Base-by-base conservation (phyloP, 2,113 vertebrate genomes). In the Urocolius indicus region DNA sequence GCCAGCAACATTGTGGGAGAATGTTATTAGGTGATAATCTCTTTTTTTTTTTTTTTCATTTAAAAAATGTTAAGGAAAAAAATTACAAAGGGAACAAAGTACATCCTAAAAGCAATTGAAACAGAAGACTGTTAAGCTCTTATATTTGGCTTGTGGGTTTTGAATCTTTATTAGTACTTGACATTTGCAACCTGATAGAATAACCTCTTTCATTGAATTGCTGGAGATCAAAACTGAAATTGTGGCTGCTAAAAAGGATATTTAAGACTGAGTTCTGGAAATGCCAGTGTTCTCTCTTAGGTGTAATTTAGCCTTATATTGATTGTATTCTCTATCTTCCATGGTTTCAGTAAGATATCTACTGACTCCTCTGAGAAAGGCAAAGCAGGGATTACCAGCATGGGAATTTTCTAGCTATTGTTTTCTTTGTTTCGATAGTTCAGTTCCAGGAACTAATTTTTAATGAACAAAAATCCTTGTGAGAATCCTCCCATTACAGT, bases 11-110 rank as follows among this genome's bases (percentile, higher is more conserved):
- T 41, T 3, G 3, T 62, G 75, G 78, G 84, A 93, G 7, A 26
- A 32, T 90, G 62, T 83, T 93, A 88, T 79, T 86, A 80, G 43
- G 58, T 83, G 51, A 52, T 89, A 84, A 87, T 87, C 45, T 68
- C 29, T 11, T 26, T 45, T 46, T 14, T 20, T 22, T 16, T 7
- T 27, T 52, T 54, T 68, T 89, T 63, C 43, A 71, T 84, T 89
- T 72, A 29, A 55, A 49, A 89, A 83, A 6, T 46, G 27, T 68
- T 89, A 83, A 54, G 19, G 11, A n/a, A 27, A 81, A 63, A 91
- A 87, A 52, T 26, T 36, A 9, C 69, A 26, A 62, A 23, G 46
- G 21, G 34, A 86, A 36, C 51, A 59, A 76, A 94, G 27, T 69
- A 22, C 49, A 63, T 85, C 67, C 46, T 86, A 58, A 80, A 83